Percentiles rank a stretch among this genome's conserved stretches.
Evolutionary conservation across 2,797 vertebrate species (phyloP).

Genomic region (Dermochelys coriacea): DNA sequence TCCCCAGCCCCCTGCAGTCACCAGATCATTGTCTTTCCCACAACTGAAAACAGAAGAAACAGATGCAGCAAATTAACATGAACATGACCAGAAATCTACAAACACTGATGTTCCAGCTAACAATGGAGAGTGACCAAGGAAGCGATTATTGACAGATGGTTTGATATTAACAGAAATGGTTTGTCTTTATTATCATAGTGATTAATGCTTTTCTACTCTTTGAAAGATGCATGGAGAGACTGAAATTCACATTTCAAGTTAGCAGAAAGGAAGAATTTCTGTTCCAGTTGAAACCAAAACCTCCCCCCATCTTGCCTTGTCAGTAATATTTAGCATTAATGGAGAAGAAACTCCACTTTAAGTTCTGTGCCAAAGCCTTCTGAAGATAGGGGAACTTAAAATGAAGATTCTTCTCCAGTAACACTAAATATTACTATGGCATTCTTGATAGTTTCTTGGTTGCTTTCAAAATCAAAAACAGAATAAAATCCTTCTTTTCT

Average conservation of each 20-base stretch:
- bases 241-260: not conserved
- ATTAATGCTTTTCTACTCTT: not conserved
- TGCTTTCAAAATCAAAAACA: not conserved
- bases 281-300: not conserved
- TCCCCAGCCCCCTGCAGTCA: not conserved
- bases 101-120: not conserved
- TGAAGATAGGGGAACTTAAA: not conserved
- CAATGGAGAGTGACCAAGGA: not conserved
- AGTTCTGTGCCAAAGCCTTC: not conserved
- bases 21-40: not conserved
- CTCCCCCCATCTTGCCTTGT: not conserved
- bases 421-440: not conserved
- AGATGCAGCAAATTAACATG: not conserved
- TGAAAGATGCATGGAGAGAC: not conserved
- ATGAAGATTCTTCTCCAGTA: not conserved
- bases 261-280: not conserved
- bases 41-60: constrained; percentile 22
- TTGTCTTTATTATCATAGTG: not conserved
- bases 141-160: not conserved
- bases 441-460: not conserved
- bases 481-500: accelerated
- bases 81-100: not conserved
- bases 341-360: not conserved
- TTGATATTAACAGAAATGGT: not conserved
- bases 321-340: not conserved